A percentile compares a stretch with the other conserved stretches of the same genome.
Conservation (phyloP, 2,888 invertebrate species). For the Diploptera punctata region DNA sequence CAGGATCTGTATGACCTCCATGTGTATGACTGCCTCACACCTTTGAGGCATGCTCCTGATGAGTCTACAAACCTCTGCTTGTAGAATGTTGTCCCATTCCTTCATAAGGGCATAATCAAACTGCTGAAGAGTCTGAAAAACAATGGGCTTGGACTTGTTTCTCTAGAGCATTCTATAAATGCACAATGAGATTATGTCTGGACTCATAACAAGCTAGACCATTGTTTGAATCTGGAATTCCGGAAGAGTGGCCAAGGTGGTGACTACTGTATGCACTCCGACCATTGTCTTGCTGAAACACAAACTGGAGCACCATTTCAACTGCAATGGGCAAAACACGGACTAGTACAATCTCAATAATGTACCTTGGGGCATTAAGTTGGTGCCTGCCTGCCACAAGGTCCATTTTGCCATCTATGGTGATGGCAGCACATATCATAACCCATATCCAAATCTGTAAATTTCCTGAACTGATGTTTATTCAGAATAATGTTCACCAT, state of each 20-base stretch:
- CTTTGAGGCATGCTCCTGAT: too few species aligned
- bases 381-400: background rate
- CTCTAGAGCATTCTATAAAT: background rate
- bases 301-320: background rate
- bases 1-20: too few species aligned
- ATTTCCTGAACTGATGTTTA: background rate
- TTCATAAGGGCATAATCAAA: background rate
- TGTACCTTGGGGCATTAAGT: background rate
- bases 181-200: background rate
- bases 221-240: constrained; percentile 7
- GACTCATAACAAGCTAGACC: background rate
- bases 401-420: background rate
- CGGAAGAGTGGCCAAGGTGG: background rate
- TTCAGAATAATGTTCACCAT: constrained; percentile 8
- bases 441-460: background rate
- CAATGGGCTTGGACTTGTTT: background rate
- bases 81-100: background rate
- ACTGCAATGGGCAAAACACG: background rate
- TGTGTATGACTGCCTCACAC: too few species aligned
- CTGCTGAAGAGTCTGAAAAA: constrained; percentile 2
- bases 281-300: background rate
- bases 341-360: background rate
- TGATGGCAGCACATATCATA: background rate
- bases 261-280: background rate
- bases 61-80: background rate